Conservation (phyloP, 2,113 vertebrate species). For the Erpornis zantholeuca region DNA sequence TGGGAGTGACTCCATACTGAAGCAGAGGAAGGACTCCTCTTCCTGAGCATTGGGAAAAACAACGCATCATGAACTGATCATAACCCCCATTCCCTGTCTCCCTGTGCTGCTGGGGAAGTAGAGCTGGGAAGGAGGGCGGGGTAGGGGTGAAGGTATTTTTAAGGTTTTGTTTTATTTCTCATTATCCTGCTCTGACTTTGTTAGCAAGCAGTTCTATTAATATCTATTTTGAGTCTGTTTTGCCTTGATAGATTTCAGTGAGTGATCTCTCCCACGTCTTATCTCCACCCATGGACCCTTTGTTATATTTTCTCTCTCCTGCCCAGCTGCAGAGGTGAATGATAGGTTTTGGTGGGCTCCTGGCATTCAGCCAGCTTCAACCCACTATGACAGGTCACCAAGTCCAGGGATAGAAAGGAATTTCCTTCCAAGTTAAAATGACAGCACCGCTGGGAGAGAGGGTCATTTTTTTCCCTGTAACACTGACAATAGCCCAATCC, state of each 20-base stretch:
- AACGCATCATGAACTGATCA: not conserved
- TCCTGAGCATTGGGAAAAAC: not conserved
- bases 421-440: not conserved
- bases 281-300: not conserved
- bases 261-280: not conserved
- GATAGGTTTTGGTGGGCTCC: not conserved
- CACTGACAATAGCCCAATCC: not conserved
- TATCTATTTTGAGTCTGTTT: not conserved
- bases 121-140: not conserved
- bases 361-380: not conserved
- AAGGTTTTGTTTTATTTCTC: not conserved
- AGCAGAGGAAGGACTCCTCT: not conserved
- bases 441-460: not conserved
- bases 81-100: not conserved
- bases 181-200: not conserved
- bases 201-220: not conserved
- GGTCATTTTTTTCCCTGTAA: not conserved
- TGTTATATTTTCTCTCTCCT: not conserved
- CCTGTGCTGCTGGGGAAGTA: not conserved
- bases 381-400: not conserved
- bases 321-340: not conserved
- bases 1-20: accelerated
- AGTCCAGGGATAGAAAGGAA: not conserved
- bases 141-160: not conserved
- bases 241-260: not conserved